Conservation (phyloP, 2,797 vertebrate genomes). For the Ciconia nigra region DNA sequence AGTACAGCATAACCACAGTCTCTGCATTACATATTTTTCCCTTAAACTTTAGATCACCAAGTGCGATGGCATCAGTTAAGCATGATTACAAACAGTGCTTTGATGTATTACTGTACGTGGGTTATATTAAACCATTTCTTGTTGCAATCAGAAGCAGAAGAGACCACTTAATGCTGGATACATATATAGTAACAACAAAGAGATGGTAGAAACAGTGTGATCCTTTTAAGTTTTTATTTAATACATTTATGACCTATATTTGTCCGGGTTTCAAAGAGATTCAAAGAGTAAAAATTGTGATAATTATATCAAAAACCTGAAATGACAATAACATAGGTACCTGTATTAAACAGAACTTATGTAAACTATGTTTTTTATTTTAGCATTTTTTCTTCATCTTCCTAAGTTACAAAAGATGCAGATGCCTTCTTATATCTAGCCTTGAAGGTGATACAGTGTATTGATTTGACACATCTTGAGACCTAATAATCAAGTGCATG, state of each 20-base stretch:
- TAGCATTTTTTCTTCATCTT: background rate
- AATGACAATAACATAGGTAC: background rate
- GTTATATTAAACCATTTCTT: background rate
- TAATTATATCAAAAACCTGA: background rate
- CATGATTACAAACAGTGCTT: background rate
- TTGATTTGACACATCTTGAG: conserved; percentile 68
- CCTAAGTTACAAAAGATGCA: background rate
- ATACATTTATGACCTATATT: background rate
- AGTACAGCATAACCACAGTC: background rate
- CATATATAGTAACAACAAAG: background rate
- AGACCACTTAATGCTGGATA: background rate
- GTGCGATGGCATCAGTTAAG: background rate
- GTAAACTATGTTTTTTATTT: background rate
- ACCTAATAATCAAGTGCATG: conserved; percentile 70
- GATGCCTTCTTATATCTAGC: background rate
- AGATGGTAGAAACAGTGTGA: background rate
- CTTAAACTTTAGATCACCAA: background rate
- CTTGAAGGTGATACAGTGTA: conserved; percentile 63
- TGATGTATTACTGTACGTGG: background rate
- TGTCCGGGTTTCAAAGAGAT: background rate
- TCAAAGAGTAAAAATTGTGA: background rate
- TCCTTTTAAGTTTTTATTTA: background rate
- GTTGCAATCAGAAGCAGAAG: background rate
- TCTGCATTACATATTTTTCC: background rate
- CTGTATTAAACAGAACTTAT: background rate